phyloP scores from a whole-genome alignment of 2,113 vertebrate genomes.

The Micromys minutus region DNA sequence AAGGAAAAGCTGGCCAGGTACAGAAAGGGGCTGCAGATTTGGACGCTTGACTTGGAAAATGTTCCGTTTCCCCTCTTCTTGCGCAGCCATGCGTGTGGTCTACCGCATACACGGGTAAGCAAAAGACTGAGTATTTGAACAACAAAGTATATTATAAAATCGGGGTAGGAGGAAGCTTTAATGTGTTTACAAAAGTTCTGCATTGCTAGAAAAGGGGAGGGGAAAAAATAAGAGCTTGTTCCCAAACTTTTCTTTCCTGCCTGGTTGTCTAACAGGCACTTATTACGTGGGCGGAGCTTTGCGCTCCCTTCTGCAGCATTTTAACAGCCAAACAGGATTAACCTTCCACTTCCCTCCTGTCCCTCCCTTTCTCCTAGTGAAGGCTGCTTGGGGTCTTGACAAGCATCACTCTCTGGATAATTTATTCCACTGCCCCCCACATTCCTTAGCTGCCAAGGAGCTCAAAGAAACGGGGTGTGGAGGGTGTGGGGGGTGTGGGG shows the following conservation, averaged over 20 bases:
- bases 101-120: background rate
- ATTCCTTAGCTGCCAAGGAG: slow-evolving; percentile 2
- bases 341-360: slow-evolving; percentile 47
- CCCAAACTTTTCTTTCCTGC: slow-evolving; percentile 77
- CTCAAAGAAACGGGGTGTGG: background rate
- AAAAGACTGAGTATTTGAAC: slow-evolving; percentile 37
- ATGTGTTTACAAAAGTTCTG: slow-evolving; percentile 71
- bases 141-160: slow-evolving; percentile 19
- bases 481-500: too few relatives aligned
- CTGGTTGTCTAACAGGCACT: slow-evolving; percentile 67
- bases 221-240: slow-evolving; percentile 53
- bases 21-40: slow-evolving; percentile 61
- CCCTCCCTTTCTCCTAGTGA: slow-evolving; percentile 81
- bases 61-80: slow-evolving; percentile 40
- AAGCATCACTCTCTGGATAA: slow-evolving; percentile 83
- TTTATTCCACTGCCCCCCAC: slow-evolving; percentile 21
- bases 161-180: slow-evolving; percentile 14
- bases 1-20: slow-evolving; percentile 65
- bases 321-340: slow-evolving; percentile 53
- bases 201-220: background rate
- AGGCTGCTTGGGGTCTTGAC: slow-evolving; percentile 81
- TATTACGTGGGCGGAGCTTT: slow-evolving; percentile 53
- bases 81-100: slow-evolving; percentile 22
- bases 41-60: background rate
- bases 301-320: slow-evolving; percentile 54